Conservation (phyloP, 2,888 invertebrate genomes). For the Drosophila mettleri region DNA sequence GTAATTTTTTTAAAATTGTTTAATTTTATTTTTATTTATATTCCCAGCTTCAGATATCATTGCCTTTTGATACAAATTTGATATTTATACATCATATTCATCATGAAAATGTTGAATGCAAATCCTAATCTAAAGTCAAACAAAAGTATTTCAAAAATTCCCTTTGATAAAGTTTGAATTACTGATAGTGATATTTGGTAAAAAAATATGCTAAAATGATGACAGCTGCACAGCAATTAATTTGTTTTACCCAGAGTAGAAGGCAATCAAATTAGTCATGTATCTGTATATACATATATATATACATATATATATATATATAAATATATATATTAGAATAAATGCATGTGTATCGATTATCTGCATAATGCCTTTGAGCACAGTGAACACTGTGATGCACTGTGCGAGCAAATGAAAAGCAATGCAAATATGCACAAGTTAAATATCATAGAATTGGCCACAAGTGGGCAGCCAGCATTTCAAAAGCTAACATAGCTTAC, state of each 20-base stretch:
- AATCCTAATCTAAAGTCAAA: too few relatives aligned
- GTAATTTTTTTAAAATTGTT: too few relatives aligned
- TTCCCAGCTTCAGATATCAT: too few relatives aligned
- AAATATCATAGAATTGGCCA: constrained; percentile 62
- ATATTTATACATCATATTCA: too few relatives aligned
- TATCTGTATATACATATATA: constrained; percentile 4
- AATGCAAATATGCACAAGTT: constrained; percentile 63
- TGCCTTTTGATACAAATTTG: too few relatives aligned
- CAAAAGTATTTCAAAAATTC: too few relatives aligned
- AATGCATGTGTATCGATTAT: constrained; percentile 9
- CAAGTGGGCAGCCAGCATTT: constrained; percentile 56
- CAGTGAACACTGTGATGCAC: constrained; percentile 15
- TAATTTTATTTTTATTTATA: too few relatives aligned
- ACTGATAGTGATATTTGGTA: too few relatives aligned
- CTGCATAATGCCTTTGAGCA: constrained; percentile 25
- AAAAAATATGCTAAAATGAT: background rate
- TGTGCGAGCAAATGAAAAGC: constrained; percentile 41
- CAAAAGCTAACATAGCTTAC: constrained; percentile 69
- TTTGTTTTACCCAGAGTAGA: background rate
- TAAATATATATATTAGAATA: constrained; percentile 6
- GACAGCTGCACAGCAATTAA: constrained; percentile 2
- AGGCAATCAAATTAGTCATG: constrained; percentile 21
- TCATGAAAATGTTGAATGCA: too few relatives aligned
- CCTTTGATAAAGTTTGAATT: too few relatives aligned
- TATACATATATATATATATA: constrained; percentile 6